Percentiles rank a stretch among this genome's conserved stretches.
Conservation (phyloP, 2,888 invertebrate genomes). For the Spilosoma lubricipeda region DNA sequence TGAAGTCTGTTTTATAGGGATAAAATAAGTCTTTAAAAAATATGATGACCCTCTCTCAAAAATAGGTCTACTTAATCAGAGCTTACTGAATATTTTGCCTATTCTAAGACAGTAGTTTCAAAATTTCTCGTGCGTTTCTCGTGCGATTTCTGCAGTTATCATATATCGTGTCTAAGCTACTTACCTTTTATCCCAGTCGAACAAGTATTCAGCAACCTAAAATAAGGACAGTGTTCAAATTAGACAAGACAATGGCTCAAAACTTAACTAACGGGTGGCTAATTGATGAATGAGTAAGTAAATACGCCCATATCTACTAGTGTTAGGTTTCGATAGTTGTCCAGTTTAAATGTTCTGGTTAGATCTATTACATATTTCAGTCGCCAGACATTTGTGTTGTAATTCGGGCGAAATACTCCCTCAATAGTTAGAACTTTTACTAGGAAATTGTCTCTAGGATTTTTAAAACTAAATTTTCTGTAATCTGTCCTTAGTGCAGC, state of each 20-base stretch:
- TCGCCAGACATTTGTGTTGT: neutral
- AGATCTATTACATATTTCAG: slow-evolving; percentile 13
- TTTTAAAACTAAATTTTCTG: neutral
- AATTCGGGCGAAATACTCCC: neutral
- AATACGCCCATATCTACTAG: slow-evolving; percentile 29
- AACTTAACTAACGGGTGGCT: slow-evolving; percentile 36
- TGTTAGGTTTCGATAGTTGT: slow-evolving; percentile 21
- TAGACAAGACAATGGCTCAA: slow-evolving; percentile 19
- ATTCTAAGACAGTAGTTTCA: neutral
- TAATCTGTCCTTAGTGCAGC: neutral
- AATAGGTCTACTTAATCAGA: neutral
- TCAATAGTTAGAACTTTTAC: neutral
- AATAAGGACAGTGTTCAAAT: slow-evolving; percentile 4
- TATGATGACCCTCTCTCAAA: neutral
- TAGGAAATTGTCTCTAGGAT: neutral
- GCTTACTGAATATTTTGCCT: neutral
- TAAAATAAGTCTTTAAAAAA: neutral
- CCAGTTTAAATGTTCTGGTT: slow-evolving; percentile 14
- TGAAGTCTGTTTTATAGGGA: neutral
- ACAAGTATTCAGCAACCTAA: neutral
- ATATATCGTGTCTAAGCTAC: neutral
- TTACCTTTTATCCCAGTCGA: too few relatives aligned
- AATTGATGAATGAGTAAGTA: slow-evolving; percentile 47
- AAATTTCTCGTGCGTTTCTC: neutral
- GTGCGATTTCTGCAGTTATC: neutral